Evolutionary conservation across 2,797 vertebrate species (phyloP).

Genomic region (Sebastes paucispinis): DNA sequence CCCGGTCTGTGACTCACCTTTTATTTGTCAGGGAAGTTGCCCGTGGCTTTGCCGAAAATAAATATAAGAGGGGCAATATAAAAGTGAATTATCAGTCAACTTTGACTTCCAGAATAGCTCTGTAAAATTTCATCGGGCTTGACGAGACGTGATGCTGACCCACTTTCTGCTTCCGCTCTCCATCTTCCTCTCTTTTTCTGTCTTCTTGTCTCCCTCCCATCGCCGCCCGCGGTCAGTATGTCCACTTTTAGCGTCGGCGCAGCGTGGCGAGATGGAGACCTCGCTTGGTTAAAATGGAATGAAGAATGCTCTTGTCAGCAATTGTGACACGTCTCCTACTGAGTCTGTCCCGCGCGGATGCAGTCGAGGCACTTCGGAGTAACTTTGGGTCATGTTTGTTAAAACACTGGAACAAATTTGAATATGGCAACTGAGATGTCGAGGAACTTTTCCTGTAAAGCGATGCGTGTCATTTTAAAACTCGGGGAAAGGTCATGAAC

Average conservation of each 20-base stretch:
- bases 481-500: neutral
- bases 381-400: conserved; percentile 50
- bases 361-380: conserved; percentile 25
- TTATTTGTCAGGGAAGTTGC: conserved; percentile 50
- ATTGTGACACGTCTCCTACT: conserved; percentile 53
- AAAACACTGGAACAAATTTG: conserved; percentile 27
- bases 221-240: conserved; percentile 61
- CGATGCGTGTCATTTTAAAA: neutral
- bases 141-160: conserved; percentile 70
- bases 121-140: conserved; percentile 55
- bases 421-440: conserved; percentile 16
- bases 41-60: conserved; percentile 49
- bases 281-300: conserved; percentile 30
- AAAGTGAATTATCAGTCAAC: conserved; percentile 61
- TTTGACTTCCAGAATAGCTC: conserved; percentile 53
- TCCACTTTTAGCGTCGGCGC: conserved; percentile 47
- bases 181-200: conserved; percentile 23
- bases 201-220: conserved; percentile 49
- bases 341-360: conserved; percentile 43
- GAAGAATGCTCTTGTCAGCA: conserved; percentile 53
- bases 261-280: conserved; percentile 33
- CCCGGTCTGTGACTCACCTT: conserved; percentile 55
- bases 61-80: conserved; percentile 29
- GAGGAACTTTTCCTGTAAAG: conserved; percentile 17
- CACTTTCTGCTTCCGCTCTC: conserved; percentile 54